phyloP scores from a whole-genome alignment of 2,113 vertebrate genomes.

The Paedocypris sp. region DNA sequence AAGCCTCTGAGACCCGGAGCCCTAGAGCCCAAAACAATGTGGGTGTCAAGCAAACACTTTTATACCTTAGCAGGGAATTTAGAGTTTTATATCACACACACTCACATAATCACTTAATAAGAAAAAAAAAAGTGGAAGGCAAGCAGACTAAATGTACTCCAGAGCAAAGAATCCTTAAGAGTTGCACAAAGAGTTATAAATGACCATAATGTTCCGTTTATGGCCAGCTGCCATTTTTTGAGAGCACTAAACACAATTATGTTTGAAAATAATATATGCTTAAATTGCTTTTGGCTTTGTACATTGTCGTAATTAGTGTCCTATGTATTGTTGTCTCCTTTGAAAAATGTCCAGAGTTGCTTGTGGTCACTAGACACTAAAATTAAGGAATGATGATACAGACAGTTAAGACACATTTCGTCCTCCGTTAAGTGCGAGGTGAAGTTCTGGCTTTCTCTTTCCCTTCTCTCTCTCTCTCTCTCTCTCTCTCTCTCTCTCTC shows the following conservation, averaged over 20 bases:
- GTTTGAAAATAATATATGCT: background rate
- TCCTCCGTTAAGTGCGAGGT: background rate
- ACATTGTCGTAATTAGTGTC: constrained; percentile 6
- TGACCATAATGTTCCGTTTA: background rate
- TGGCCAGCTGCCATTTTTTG: constrained; percentile 14
- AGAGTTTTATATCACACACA: background rate
- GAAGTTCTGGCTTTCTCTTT: background rate
- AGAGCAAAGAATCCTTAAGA: constrained; percentile 3
- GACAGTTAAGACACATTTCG: background rate
- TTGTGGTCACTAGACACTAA: background rate
- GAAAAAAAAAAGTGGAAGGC: no score
- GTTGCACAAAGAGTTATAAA: background rate
- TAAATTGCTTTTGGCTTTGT: background rate
- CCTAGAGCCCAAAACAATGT: constrained; percentile 27
- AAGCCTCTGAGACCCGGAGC: constrained; percentile 41
- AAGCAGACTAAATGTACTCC: no score
- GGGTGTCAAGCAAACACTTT: constrained; percentile 12
- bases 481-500: background rate
- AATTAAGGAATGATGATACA: background rate
- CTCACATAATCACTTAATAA: background rate
- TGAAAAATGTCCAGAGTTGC: background rate
- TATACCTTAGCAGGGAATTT: background rate
- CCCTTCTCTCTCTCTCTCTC: background rate
- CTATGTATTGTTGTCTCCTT: background rate
- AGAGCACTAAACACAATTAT: constrained; percentile 11